Evolutionary conservation across 37 sponge, comb jelly and placozoan genomes (phyloP).

Genomic region (Ianthella basta): DNA sequence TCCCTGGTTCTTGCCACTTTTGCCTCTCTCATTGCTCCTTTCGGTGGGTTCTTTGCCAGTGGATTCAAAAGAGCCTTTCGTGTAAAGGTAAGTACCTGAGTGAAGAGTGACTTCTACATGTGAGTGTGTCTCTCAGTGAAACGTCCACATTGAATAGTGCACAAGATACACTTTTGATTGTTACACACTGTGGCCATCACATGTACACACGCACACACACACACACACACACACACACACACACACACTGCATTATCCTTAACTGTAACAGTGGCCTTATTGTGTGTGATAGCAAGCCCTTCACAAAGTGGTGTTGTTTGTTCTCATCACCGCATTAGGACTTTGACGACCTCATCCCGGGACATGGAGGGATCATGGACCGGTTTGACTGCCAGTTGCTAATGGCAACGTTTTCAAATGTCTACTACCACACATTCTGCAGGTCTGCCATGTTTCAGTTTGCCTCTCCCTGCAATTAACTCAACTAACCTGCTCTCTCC

Average conservation of each 20-base stretch:
- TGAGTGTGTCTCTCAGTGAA: no score
- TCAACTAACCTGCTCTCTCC: neutral
- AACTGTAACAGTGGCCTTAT: no score
- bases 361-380: conserved; percentile 97
- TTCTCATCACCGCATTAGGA: conserved; percentile 53
- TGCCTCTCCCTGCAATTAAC: neutral
- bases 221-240: no score
- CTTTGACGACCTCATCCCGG: conserved; percentile 96
- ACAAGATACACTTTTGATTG: no score
- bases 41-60: conserved; percentile 99
- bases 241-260: no score
- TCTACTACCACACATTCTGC: conserved; percentile 92
- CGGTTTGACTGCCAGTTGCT: conserved; percentile 97
- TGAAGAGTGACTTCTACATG: neutral
- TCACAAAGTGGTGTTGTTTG: no score
- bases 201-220: no score
- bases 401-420: conserved; percentile 94
- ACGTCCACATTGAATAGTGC: neutral
- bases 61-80: conserved; percentile 98
- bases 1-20: conserved; percentile 85
- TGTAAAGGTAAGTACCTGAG: conserved; percentile 66
- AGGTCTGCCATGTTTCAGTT: conserved; percentile 43
- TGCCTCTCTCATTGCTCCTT: conserved; percentile 97
- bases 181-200: no score
- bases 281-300: no score